Conservation (phyloP, 2,888 invertebrate genomes). For the Coecobrya sp. region DNA sequence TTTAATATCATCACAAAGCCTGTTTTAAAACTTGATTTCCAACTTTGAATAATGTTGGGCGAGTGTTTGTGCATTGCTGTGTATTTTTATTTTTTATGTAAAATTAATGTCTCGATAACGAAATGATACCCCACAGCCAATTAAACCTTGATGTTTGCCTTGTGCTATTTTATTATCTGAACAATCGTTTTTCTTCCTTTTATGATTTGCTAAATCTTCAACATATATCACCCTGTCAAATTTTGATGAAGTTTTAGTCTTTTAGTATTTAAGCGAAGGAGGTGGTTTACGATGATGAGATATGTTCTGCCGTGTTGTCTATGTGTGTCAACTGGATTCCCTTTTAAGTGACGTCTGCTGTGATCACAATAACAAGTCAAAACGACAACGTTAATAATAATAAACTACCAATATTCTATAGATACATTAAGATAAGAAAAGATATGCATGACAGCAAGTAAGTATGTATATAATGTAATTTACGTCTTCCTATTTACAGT, state of each 20-base stretch:
- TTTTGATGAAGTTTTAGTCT: conserved; percentile 37
- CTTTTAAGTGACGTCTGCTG: conserved; percentile 33
- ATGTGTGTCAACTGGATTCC: conserved; percentile 34
- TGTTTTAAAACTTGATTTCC: conserved; percentile 44
- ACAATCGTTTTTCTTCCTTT: conserved; percentile 61
- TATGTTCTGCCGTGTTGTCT: neutral
- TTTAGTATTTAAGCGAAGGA: conserved; percentile 4
- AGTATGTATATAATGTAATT: neutral
- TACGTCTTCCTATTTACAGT: neutral
- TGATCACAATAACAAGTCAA: conserved; percentile 16
- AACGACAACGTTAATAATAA: neutral
- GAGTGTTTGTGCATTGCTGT: neutral
- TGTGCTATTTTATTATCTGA: conserved; percentile 55
- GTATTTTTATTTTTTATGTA: neutral
- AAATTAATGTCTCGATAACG: conserved; percentile 40
- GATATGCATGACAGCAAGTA: conserved; percentile 35
- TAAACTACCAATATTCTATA: neutral
- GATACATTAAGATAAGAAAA: neutral
- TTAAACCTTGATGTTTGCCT: conserved; percentile 32
- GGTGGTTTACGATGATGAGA: conserved; percentile 3
- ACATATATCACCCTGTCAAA: conserved; percentile 28
- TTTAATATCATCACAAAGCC: neutral
- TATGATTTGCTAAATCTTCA: conserved; percentile 40
- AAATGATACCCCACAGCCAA: conserved; percentile 51
- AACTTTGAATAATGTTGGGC: neutral